phyloP scores from a whole-genome alignment of 2,888 invertebrate genomes.

The Calliscelio sp. region DNA sequence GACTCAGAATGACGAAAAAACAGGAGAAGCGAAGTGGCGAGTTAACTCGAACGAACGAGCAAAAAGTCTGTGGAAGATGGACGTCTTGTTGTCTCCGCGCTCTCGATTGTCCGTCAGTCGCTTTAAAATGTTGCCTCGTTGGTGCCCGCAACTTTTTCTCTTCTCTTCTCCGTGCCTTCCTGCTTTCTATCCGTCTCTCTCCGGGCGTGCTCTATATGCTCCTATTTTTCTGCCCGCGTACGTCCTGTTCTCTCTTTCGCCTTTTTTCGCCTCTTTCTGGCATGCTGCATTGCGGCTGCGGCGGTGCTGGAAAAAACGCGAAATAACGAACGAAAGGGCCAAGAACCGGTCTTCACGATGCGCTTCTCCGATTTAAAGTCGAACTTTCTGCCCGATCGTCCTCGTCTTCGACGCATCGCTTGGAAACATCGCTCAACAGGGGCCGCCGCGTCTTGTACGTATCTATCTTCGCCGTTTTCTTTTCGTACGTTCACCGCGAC shows the following conservation, averaged over 20 bases:
- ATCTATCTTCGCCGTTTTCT: conserved; percentile 55
- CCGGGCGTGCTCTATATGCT: conserved; percentile 65
- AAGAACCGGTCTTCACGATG: conserved; percentile 76
- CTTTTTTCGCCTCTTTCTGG: conserved; percentile 70
- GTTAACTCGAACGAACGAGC: conserved; percentile 65
- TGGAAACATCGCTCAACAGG: conserved; percentile 68
- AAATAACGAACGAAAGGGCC: conserved; percentile 80
- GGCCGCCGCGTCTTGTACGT: too few species aligned
- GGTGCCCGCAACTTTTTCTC: conserved; percentile 67
- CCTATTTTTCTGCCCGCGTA: conserved; percentile 68
- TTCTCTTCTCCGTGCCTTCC: conserved; percentile 69
- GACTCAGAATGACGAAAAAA: conserved; percentile 69
- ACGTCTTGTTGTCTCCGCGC: conserved; percentile 78
- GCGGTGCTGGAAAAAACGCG: conserved; percentile 77
- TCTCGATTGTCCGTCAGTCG: conserved; percentile 80
- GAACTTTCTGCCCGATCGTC: conserved; percentile 70
- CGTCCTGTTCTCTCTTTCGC: conserved; percentile 58
- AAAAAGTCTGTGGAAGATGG: conserved; percentile 73
- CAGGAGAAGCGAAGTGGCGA: conserved; percentile 68
- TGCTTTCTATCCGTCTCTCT: conserved; percentile 68
- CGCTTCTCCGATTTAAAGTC: conserved; percentile 73
- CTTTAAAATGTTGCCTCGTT: conserved; percentile 78
- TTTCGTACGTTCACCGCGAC: conserved; percentile 65
- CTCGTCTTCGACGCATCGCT: conserved; percentile 71
- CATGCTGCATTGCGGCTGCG: conserved; percentile 62